Base-by-base conservation (phyloP, 1,140 invertebrate genomes). In the Conus ventricosus region DNA sequence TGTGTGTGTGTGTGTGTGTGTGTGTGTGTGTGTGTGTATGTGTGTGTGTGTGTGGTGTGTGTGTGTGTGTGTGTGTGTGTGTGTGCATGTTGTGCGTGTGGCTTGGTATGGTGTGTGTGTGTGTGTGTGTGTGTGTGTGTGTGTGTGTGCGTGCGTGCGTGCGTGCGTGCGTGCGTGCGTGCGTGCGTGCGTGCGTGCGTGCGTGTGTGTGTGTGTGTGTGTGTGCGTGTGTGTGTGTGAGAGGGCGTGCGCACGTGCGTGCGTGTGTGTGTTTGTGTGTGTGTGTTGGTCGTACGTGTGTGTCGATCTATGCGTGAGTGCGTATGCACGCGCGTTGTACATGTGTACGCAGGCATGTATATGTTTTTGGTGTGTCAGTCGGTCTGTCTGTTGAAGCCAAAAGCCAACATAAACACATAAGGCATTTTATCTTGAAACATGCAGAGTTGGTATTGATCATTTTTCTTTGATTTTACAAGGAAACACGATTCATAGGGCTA, bases 261-360 rank as follows among this genome's bases (percentile, higher is more conserved):
- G 1, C 15, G 39, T 82, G 17, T 55, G 39, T 82, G 25, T 55
- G 80, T 55, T 5, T 55, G 80, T 82, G 82, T 55, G 82, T 84
- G 54, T 84, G 54, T 84, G 82, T 84, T 84, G 54, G 54, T 51
- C 55, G 82, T 84, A 53, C 57, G 82, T 84, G 54, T 84, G 82
- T 84, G 82, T 84, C 17, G 57, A 20, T 84, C 53, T 80, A 51
- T 80, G 76, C 51, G 76, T 80, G 71, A 23, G n/a, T 25, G 71
- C 7, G 71, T 75, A 6, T 75, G 20, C 8, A 8, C 13, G 20
- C 7, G 20, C 13, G 20, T 13, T 25, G 71, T 25, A 25, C 23
- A 25, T 75, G 71, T 75, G 71, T 75, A 25, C 23, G 71, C 23
- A 23, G 13, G 71, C 23, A 8, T 75, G n/a, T 20, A 8, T 75